Evolutionary conservation across 2,888 invertebrate species (phyloP).

Genomic region (Chydorus sphaericus): DNA sequence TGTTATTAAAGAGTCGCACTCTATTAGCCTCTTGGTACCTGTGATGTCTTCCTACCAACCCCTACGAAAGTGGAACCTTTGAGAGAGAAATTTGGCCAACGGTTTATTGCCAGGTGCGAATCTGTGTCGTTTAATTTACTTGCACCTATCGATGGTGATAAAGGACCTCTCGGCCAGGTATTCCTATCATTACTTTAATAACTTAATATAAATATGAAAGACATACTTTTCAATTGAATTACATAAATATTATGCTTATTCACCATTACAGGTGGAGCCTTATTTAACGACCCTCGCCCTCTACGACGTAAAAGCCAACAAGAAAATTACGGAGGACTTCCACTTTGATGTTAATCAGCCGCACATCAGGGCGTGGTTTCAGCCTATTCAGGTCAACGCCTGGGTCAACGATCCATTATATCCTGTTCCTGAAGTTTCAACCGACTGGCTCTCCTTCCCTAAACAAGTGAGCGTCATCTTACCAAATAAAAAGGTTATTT

Average conservation of each 20-base stretch:
- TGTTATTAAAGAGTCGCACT: constrained; percentile 10
- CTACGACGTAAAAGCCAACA: constrained; percentile 73
- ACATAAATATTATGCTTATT: too few species aligned
- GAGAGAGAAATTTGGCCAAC: constrained; percentile 73
- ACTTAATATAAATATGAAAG: too few species aligned
- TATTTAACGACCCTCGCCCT: constrained; percentile 78
- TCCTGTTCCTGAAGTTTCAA: constrained; percentile 52
- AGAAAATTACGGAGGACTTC: constrained; percentile 85
- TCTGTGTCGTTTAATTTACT: constrained; percentile 70
- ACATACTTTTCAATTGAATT: too few species aligned
- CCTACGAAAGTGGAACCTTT: constrained; percentile 28
- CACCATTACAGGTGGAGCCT: constrained; percentile 61
- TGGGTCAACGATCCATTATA: constrained; percentile 43
- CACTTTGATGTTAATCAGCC: constrained; percentile 72
- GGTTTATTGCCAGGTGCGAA: constrained; percentile 68
- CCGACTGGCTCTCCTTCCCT: constrained; percentile 55
- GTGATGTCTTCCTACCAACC: neutral
- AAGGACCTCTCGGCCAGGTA: constrained; percentile 53
- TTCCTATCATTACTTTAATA: neutral
- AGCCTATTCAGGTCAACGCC: constrained; percentile 34
- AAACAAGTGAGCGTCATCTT: constrained; percentile 37
- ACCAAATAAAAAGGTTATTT: neutral
- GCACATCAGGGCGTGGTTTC: constrained; percentile 45
- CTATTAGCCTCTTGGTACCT: neutral
- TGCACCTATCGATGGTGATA: constrained; percentile 58